phyloP scores from a whole-genome alignment of 1,140 invertebrate genomes.

The Drosophila persimilis region DNA sequence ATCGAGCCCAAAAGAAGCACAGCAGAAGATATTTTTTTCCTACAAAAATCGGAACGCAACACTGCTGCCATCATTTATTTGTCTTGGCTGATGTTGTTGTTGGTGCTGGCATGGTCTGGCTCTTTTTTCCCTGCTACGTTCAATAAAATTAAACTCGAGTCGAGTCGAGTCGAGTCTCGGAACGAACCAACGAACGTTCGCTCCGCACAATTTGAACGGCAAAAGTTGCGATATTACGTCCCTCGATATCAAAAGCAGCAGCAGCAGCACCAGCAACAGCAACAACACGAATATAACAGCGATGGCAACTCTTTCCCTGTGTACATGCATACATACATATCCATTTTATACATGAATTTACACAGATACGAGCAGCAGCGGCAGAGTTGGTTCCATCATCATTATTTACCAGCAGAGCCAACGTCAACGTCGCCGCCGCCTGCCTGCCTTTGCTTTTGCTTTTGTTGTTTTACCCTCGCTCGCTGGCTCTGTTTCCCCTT shows the following conservation, averaged over 20 bases:
- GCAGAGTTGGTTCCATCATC: slow-evolving; percentile 71
- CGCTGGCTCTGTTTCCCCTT: background rate
- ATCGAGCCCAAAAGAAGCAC: slow-evolving; percentile 16
- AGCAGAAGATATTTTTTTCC: slow-evolving; percentile 53
- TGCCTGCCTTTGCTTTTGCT: slow-evolving; percentile 33
- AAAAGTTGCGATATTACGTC: slow-evolving; percentile 79
- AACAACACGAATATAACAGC: slow-evolving; percentile 23
- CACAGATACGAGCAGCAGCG: slow-evolving; percentile 20
- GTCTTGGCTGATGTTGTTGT: slow-evolving; percentile 55
- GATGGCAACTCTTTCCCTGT: slow-evolving; percentile 49
- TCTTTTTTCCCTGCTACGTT: slow-evolving; percentile 75
- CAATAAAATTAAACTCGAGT: slow-evolving; percentile 79
- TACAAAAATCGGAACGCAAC: slow-evolving; percentile 80
- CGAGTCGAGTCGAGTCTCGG: slow-evolving; percentile 41
- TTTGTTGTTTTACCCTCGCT: slow-evolving; percentile 78
- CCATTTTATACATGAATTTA: slow-evolving; percentile 66
- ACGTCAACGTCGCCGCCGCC: slow-evolving; percentile 36
- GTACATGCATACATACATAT: slow-evolving; percentile 46
- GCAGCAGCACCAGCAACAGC: slow-evolving; percentile 30
- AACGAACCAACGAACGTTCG: slow-evolving; percentile 67
- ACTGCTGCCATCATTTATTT: slow-evolving; percentile 75
- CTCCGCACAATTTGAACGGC: slow-evolving; percentile 66
- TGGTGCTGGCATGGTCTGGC: slow-evolving; percentile 71
- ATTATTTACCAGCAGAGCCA: slow-evolving; percentile 75
- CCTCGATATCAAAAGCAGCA: slow-evolving; percentile 68